These are phyloP conservation scores for Drosophila pallidifrons DNA, from an alignment of 1,140 invertebrate species.

Conservation along the genomic window DNA sequence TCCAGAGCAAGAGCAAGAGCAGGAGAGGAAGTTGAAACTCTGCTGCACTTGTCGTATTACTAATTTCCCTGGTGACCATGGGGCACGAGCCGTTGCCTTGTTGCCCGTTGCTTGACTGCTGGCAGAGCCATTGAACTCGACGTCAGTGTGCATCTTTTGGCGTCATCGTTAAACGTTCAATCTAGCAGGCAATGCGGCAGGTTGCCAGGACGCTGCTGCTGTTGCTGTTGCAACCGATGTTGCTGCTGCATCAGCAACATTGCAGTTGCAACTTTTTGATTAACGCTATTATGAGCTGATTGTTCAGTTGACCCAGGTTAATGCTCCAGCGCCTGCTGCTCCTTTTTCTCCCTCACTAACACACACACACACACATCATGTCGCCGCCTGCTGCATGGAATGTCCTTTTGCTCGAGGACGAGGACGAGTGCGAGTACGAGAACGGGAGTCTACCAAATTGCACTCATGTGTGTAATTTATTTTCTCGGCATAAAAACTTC, in stretches of 20 bases:
- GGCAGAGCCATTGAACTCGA: constrained; percentile 62
- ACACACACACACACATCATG: constrained; percentile 9
- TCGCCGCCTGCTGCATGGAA: background rate
- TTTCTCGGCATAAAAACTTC: constrained; percentile 83
- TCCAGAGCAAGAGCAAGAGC: background rate
- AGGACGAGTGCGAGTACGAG: background rate
- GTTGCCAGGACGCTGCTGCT: constrained; percentile 42
- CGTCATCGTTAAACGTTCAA: constrained; percentile 68
- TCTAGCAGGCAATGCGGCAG: constrained; percentile 47
- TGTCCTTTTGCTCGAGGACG: constrained; percentile 41
- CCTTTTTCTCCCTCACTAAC: background rate
- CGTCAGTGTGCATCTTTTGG: constrained; percentile 26
- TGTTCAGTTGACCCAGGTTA: constrained; percentile 79
- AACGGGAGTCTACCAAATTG: constrained; percentile 62
- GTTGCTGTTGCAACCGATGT: constrained; percentile 13
- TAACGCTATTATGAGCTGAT: constrained; percentile 81
- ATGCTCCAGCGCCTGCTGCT: constrained; percentile 43
- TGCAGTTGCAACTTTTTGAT: constrained; percentile 75
- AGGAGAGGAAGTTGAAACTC: constrained; percentile 1
- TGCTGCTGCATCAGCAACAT: constrained; percentile 42
- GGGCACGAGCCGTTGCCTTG: constrained; percentile 24
- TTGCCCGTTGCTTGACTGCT: background rate
- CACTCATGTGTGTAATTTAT: constrained; percentile 84
- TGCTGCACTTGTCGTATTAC: constrained; percentile 82
- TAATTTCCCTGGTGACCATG: constrained; percentile 82